Percentiles rank a stretch among this genome's conserved stretches.
phyloP scores from a whole-genome alignment of 1,140 invertebrate genomes.

The Trichogramma pretiosum region DNA sequence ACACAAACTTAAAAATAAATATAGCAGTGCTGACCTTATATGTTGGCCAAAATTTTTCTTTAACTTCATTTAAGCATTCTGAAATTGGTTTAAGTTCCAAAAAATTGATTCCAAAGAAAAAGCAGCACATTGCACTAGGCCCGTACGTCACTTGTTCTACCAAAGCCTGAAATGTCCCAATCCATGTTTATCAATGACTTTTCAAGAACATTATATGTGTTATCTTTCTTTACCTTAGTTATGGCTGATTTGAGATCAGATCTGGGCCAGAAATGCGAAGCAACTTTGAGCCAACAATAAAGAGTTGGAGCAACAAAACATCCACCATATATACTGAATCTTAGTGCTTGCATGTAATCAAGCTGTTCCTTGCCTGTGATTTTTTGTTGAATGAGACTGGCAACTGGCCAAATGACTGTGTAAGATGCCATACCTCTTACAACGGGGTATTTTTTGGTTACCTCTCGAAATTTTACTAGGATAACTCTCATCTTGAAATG shows the following conservation, averaged over 20 bases:
- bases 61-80: constrained; percentile 60
- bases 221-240: constrained; percentile 54
- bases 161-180: constrained; percentile 51
- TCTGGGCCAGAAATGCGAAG: constrained; percentile 55
- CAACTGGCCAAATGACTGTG: constrained; percentile 60
- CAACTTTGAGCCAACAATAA: constrained; percentile 59
- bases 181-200: not conserved
- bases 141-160: constrained; percentile 76
- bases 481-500: constrained; percentile 32
- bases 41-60: constrained; percentile 68
- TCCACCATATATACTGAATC: constrained; percentile 61
- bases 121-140: constrained; percentile 68
- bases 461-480: constrained; percentile 37
- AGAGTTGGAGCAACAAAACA: constrained; percentile 64
- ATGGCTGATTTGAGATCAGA: constrained; percentile 54
- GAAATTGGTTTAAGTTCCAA: constrained; percentile 62
- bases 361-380: constrained; percentile 47
- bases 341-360: constrained; percentile 49
- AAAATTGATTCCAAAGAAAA: constrained; percentile 73
- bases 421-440: constrained; percentile 64
- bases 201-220: too few species aligned
- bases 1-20: too few species aligned
- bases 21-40: constrained; percentile 63
- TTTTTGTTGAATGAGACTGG: constrained; percentile 52
- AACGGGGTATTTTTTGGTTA: constrained; percentile 47